Evolutionary conservation across 2,113 vertebrate species (phyloP).

Genomic region (Polyodon spathula): DNA sequence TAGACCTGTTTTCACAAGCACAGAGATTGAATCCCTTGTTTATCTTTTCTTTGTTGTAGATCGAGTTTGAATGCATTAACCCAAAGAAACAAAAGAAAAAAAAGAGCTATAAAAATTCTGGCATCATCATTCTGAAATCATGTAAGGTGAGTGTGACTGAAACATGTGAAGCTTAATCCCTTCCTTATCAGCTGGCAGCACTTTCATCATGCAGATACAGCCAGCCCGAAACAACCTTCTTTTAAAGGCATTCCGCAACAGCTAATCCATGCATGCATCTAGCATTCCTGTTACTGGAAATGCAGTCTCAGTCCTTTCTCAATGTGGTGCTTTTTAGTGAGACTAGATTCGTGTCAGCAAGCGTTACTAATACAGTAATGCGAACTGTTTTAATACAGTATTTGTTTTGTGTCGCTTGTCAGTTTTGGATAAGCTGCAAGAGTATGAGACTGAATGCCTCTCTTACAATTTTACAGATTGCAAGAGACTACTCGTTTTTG

Average conservation of each 20-base stretch:
- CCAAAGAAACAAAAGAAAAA: slow-evolving; percentile 97
- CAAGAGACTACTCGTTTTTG: slow-evolving; percentile 87
- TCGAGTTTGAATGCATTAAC: slow-evolving; percentile 94
- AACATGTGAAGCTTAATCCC: slow-evolving; percentile 5
- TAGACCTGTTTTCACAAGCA: no score
- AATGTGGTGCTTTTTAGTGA: no score
- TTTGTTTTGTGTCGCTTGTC: no score
- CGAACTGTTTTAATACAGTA: no score
- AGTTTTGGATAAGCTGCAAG: no score
- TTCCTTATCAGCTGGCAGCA: slow-evolving; percentile 27
- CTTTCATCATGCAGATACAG: slow-evolving; percentile 16
- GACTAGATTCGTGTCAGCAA: no score
- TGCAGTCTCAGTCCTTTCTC: not conserved
- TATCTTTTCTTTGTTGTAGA: slow-evolving; percentile 40
- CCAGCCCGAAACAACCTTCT: slow-evolving; percentile 8
- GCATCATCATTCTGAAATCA: slow-evolving; percentile 79
- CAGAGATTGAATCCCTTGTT: not conserved
- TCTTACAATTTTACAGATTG: slow-evolving; percentile 59
- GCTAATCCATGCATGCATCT: slow-evolving; percentile 19
- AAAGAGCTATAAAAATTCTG: slow-evolving; percentile 93
- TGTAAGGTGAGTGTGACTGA: slow-evolving; percentile 69
- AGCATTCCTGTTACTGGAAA: slow-evolving; percentile 13
- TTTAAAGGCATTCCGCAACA: slow-evolving; percentile 11
- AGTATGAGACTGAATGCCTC: no score
- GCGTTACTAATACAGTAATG: no score